Percentiles rank a stretch among this genome's conserved stretches.
Evolutionary conservation across 2,113 vertebrate species (phyloP).

Genomic region (Scopus umbretta): DNA sequence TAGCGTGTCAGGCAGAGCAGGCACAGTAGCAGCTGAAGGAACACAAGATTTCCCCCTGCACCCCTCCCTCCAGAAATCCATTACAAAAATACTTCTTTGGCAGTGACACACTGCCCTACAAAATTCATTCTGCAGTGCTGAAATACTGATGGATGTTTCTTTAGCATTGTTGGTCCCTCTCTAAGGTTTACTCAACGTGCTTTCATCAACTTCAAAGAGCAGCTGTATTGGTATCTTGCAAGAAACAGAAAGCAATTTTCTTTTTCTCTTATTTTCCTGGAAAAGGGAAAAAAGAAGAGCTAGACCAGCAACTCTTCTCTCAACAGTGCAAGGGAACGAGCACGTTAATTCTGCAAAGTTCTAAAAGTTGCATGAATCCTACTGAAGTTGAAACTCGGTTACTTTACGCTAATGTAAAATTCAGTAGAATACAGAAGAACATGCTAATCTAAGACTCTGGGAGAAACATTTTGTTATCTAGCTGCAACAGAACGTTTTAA

Average conservation of each 20-base stretch:
- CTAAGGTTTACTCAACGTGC: not conserved
- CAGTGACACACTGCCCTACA: not conserved
- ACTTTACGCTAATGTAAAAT: not conserved
- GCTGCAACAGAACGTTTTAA: not conserved
- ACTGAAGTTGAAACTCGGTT: not conserved
- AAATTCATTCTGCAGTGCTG: not conserved
- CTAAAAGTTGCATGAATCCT: not conserved
- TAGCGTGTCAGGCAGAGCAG: not conserved
- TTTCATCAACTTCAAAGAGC: not conserved
- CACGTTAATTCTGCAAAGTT: not conserved
- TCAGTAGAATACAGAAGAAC: not conserved
- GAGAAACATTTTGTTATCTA: not conserved
- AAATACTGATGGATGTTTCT: not conserved
- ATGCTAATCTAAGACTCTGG: not conserved
- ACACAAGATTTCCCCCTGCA: not conserved
- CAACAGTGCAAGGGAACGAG: not conserved
- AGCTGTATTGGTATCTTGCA: not conserved
- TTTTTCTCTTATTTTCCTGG: not conserved
- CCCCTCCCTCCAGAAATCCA: not conserved
- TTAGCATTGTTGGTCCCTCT: not conserved
- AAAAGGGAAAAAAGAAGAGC: not conserved
- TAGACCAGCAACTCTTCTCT: not conserved
- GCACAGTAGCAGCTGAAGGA: not conserved
- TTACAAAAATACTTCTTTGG: not conserved
- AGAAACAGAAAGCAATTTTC: not conserved